These are phyloP conservation scores for Julus scandinavius DNA, from an alignment of 2,888 invertebrate genomes.

Conservation along the genomic window DNA sequence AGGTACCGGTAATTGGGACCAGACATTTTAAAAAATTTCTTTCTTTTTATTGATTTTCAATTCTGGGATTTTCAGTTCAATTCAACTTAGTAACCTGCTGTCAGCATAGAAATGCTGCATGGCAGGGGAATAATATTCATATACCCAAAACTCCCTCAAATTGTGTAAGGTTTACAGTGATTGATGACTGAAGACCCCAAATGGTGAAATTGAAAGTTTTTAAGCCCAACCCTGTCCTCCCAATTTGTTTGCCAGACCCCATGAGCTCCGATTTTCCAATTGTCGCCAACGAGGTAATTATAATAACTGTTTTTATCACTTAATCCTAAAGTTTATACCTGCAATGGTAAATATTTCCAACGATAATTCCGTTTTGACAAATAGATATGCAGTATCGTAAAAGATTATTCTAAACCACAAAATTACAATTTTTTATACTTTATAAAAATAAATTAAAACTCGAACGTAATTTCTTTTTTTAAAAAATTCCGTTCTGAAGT, in stretches of 20 bases:
- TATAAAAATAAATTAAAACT: not conserved
- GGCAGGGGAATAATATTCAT: too few relatives aligned
- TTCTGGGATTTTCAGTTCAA: not conserved
- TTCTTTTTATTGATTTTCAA: not conserved
- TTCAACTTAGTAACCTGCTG: too few relatives aligned
- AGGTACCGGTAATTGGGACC: not conserved
- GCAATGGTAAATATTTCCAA: not conserved
- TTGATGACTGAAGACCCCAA: too few relatives aligned
- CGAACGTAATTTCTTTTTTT: not conserved
- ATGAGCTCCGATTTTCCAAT: not conserved
- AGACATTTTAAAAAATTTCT: not conserved
- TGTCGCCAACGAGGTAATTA: not conserved
- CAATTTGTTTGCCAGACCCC: not conserved
- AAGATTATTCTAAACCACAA: not conserved
- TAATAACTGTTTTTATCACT: not conserved
- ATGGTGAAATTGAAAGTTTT: too few relatives aligned
- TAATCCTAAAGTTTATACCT: slow-evolving; percentile 15
- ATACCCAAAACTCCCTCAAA: too few relatives aligned
- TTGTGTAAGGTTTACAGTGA: too few relatives aligned
- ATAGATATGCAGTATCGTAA: not conserved
- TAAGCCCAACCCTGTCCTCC: not conserved
- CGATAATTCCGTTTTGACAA: not conserved
- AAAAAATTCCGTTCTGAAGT: not conserved
- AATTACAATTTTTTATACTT: too few relatives aligned
- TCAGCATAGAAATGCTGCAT: not conserved